Evolutionary conservation across 2,797 vertebrate genomes (phyloP).

Genomic region (Allobates femoralis): DNA sequence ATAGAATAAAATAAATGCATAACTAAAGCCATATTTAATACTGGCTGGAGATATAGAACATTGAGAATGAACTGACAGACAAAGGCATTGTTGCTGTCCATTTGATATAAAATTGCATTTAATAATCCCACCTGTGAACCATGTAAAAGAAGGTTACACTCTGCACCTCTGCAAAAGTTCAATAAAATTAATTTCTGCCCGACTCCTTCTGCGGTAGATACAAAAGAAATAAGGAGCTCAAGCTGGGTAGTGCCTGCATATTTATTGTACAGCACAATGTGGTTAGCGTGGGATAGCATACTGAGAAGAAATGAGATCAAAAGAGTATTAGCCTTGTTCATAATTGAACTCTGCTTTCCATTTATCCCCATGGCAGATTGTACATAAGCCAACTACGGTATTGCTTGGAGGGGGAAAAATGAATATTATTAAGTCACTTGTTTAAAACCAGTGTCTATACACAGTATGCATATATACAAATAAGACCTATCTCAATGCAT

Average conservation of each 20-base stretch:
- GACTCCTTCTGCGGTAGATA: slow-evolving; percentile 16
- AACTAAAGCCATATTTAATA: not conserved
- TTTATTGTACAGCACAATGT: slow-evolving; percentile 39
- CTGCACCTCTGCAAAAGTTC: slow-evolving; percentile 8
- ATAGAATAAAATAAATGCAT: not conserved
- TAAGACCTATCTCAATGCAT: too few relatives aligned
- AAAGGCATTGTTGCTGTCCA: too few relatives aligned
- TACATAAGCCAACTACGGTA: not conserved
- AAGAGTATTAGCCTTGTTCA: slow-evolving; percentile 32
- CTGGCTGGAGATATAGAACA: too few relatives aligned
- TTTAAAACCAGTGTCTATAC: not conserved
- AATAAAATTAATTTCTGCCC: slow-evolving; percentile 48
- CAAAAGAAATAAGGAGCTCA: slow-evolving; percentile 40
- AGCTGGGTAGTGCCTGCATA: slow-evolving; percentile 21
- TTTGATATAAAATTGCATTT: too few relatives aligned
- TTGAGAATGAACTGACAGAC: too few relatives aligned
- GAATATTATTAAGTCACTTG: slow-evolving; percentile 11
- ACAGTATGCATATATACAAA: not conserved
- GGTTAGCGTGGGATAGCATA: slow-evolving; percentile 46
- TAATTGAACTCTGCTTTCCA: slow-evolving; percentile 40
- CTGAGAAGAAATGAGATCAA: slow-evolving; percentile 50
- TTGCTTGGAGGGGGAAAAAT: not conserved
- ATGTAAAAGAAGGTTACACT: slow-evolving; percentile 16
- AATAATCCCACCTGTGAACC: too few relatives aligned
- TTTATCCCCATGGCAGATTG: slow-evolving; percentile 39